Evolutionary conservation across 1,140 invertebrate species (phyloP), one percentile per base, ranked within the genome.

Genomic region (Drosophila melanica): DNA sequence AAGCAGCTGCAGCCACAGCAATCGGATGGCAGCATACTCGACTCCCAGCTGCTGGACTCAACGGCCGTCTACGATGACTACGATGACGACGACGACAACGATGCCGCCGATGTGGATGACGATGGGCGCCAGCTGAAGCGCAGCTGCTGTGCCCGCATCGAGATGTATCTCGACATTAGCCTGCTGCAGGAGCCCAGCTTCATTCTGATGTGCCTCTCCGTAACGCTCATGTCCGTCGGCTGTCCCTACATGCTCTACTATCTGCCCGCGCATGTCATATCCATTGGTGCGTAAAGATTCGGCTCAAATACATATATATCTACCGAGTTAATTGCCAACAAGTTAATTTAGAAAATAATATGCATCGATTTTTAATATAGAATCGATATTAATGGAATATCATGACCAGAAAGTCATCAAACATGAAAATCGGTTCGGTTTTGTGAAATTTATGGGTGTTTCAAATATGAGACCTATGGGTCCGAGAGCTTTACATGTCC

Each of bases 171-270:
- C 41, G 95, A 96, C 78, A 92, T 96, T 1, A 94, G 94, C 0
- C 92, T 96, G 4, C 91, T 96, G 14, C 94, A 94, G 75, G 94
- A 95, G 44, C 93, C 94, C 51, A 93, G 94, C n/a, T 96, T 96
- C 75, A 94, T 96, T 35, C 92, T 95, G 67, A 94, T 96, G 92
- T 95, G 95, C 63, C 92, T 94, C 2, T 95, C 95, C 6, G 95
- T 96, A 9, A 95, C 94, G 6, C 92, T 96, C 2, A 96, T 96
- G 95, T 95, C 95, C 0, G 95, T 95, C 4, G 95, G 95, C 6
- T 95, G 95, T 18, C 95, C 95, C 0, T 96, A 96, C 78, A 95
- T 95, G 90, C 86, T 96, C 5, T 96, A 96, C 81, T 96, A 95
- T 85, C 89, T 96, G 45, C 95, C 95, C 1, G 95, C 95, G 0